Evolutionary conservation across 2,797 vertebrate genomes (phyloP).

Genomic region (Acrocephalus scirpaceus): DNA sequence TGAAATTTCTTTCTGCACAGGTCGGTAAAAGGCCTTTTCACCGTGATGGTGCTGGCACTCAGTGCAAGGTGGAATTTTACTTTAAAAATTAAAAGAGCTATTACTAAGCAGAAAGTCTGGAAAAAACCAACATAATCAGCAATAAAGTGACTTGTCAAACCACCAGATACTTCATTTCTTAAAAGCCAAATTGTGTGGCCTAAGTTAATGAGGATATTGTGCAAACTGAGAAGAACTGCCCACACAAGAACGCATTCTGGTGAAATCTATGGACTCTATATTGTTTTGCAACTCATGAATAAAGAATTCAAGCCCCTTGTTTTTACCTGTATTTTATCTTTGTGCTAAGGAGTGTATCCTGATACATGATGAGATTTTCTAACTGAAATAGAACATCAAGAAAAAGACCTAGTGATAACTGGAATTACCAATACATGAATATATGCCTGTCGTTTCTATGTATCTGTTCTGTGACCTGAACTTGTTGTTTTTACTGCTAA

Average conservation of each 20-base stretch:
- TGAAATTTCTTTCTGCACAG: neutral
- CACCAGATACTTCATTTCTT: neutral
- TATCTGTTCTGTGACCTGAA: neutral
- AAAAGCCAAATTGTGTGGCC: neutral
- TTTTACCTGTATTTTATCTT: neutral
- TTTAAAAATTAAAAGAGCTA: slow-evolving; percentile 1
- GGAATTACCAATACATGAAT: neutral
- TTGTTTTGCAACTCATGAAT: neutral
- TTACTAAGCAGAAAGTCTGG: neutral
- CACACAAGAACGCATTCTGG: neutral
- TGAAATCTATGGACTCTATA: neutral
- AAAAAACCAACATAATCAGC: neutral
- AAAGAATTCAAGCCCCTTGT: neutral
- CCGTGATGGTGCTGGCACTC: neutral
- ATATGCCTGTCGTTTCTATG: neutral
- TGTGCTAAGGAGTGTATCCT: neutral
- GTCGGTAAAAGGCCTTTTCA: neutral
- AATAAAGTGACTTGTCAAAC: neutral
- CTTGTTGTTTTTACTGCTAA: neutral
- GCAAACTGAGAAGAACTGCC: neutral
- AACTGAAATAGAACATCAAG: neutral
- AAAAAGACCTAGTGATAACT: neutral
- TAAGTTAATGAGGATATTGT: neutral
- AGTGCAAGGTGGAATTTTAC: neutral
- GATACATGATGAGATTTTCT: neutral